These are phyloP conservation scores for Sebastes hopkinsi DNA, from an alignment of 2,797 vertebrate species.

Conservation along the genomic window DNA sequence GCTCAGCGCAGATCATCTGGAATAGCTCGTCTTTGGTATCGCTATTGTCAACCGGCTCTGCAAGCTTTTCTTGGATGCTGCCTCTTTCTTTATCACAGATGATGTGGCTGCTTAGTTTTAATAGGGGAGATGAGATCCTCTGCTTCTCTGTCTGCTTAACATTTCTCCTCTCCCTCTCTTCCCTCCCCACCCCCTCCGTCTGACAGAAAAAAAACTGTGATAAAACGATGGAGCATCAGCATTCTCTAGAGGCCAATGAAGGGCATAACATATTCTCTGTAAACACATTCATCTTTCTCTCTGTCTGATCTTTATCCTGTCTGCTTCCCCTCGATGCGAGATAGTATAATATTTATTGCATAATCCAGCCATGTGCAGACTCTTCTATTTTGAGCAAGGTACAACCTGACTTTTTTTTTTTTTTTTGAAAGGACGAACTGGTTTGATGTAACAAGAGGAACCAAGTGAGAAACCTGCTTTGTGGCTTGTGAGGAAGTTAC, in stretches of 20 bases:
- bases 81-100: slow-evolving; percentile 17
- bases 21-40: slow-evolving; percentile 18
- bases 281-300: slow-evolving; percentile 35
- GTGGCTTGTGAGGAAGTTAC: background rate
- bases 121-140: slow-evolving; percentile 36
- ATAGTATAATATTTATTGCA: slow-evolving; percentile 29
- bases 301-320: slow-evolving; percentile 34
- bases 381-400: slow-evolving; percentile 8
- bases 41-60: slow-evolving; percentile 5
- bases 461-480: slow-evolving; percentile 12
- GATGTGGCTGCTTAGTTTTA: slow-evolving; percentile 46
- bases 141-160: slow-evolving; percentile 49
- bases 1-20: background rate
- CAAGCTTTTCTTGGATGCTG: slow-evolving; percentile 7
- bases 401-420: background rate
- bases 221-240: slow-evolving; percentile 72
- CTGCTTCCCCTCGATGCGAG: slow-evolving; percentile 7
- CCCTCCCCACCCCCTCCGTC: background rate
- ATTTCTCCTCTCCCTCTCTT: background rate
- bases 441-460: background rate
- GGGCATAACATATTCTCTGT: slow-evolving; percentile 49
- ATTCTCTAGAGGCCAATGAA: slow-evolving; percentile 69
- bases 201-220: background rate
- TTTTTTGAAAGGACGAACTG: background rate
- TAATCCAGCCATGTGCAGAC: slow-evolving; percentile 11